phyloP scores from a whole-genome alignment of 2,113 vertebrate species.

The Neogale vison region DNA sequence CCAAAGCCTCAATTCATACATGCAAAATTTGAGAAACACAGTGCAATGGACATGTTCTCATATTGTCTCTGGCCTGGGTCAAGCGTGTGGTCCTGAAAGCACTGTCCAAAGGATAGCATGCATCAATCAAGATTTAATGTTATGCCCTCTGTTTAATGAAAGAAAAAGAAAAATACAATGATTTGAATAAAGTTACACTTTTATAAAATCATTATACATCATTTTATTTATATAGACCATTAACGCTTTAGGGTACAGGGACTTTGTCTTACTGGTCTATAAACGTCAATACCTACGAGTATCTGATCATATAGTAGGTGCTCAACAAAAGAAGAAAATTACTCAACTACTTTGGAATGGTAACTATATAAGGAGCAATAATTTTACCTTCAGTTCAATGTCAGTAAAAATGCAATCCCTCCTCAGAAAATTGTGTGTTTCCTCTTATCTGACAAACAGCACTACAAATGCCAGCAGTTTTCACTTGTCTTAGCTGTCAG shows the following conservation, averaged over 20 bases:
- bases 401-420: neutral
- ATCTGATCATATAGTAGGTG: neutral
- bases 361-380: neutral
- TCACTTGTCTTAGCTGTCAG: conserved; percentile 8
- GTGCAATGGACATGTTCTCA: neutral
- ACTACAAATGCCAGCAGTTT: neutral
- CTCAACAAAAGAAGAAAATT: neutral
- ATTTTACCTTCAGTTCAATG: neutral
- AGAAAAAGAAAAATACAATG: neutral
- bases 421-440: conserved; percentile 1
- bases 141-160: neutral
- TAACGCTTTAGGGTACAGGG: neutral
- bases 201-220: conserved; percentile 21
- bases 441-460: neutral
- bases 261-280: conserved; percentile 10
- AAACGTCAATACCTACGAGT: neutral
- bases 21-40: neutral
- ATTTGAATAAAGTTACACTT: conserved; percentile 6
- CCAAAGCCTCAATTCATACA: neutral
- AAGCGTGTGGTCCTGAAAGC: neutral
- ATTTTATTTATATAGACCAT: neutral
- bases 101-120: neutral
- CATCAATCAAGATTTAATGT: neutral
- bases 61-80: neutral
- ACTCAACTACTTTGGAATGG: neutral